phyloP scores from a whole-genome alignment of 1,140 invertebrate genomes.

The Euborellia annulipes region DNA sequence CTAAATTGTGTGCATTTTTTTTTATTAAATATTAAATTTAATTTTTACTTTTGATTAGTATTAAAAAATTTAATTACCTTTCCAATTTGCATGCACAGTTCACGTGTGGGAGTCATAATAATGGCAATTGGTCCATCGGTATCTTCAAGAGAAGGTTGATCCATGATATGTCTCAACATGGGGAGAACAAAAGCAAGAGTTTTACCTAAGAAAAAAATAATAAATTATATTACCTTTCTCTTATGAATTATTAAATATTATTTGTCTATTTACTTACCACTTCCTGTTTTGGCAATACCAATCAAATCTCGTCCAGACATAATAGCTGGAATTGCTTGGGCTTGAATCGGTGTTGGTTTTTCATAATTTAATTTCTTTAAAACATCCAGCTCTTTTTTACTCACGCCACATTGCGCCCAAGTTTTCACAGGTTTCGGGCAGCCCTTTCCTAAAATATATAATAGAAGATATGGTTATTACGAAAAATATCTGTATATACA shows the following conservation, averaged over 20 bases:
- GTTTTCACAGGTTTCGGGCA: slow-evolving; percentile 90
- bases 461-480: too few relatives aligned
- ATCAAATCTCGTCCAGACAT: slow-evolving; percentile 95
- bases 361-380: slow-evolving; percentile 87
- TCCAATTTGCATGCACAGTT: slow-evolving; percentile 97
- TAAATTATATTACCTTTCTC: too few relatives aligned
- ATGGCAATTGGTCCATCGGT: slow-evolving; percentile 93
- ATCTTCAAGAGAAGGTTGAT: slow-evolving; percentile 83
- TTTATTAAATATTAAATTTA: too few relatives aligned
- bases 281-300: slow-evolving; percentile 98
- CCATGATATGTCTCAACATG: slow-evolving; percentile 95
- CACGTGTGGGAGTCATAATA: slow-evolving; percentile 96
- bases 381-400: slow-evolving; percentile 88
- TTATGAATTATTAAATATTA: too few relatives aligned
- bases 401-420: slow-evolving; percentile 98
- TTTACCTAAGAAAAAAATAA: slow-evolving; percentile 51
- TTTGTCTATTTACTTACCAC: slow-evolving; percentile 24
- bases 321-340: slow-evolving; percentile 96
- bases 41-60: too few relatives aligned
- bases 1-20: too few relatives aligned
- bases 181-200: slow-evolving; percentile 95
- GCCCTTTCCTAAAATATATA: slow-evolving; percentile 53
- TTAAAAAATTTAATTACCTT: too few relatives aligned
- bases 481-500: too few relatives aligned
- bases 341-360: slow-evolving; percentile 97